Percentiles rank a stretch among this genome's conserved stretches.
phyloP scores from a whole-genome alignment of 2,797 vertebrate genomes.

The Peromyscus aztecus region DNA sequence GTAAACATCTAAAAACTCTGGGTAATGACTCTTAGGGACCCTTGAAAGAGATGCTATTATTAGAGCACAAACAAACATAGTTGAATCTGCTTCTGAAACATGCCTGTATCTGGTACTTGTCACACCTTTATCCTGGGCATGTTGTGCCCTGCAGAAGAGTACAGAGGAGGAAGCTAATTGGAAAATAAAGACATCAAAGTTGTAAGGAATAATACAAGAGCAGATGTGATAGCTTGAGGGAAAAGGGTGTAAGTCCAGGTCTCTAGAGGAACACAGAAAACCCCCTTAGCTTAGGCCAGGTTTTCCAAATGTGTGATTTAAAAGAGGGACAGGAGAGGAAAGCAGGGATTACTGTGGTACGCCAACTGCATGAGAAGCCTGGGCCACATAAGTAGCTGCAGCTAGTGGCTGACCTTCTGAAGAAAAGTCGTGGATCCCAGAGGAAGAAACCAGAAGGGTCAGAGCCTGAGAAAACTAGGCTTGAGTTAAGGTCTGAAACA shows the following conservation, averaged over 20 bases:
- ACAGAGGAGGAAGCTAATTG: not conserved
- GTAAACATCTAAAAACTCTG: constrained; percentile 31
- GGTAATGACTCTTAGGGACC: constrained; percentile 3
- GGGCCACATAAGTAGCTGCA: not conserved
- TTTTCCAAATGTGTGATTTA: constrained; percentile 17
- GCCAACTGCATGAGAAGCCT: not conserved
- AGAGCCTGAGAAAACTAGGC: not conserved
- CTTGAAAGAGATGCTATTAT: constrained; percentile 6
- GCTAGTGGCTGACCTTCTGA: not conserved
- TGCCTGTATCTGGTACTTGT: not conserved
- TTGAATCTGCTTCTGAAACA: constrained; percentile 51
- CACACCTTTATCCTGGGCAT: not conserved
- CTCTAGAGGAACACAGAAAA: not conserved
- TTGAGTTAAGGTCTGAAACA: not conserved
- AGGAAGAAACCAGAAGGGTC: not conserved
- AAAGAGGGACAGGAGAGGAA: not conserved
- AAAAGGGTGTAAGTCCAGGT: not conserved
- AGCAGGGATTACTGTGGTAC: not conserved
- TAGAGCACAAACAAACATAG: constrained; percentile 22
- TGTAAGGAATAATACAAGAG: not conserved
- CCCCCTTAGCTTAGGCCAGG: not conserved
- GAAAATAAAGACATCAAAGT: not conserved
- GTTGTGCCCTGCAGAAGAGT: not conserved
- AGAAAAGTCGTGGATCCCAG: not conserved
- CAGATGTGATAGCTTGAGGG: not conserved